These are phyloP conservation scores for Folsomia candida DNA, from an alignment of 2,888 invertebrate species.

Conservation along the genomic window DNA sequence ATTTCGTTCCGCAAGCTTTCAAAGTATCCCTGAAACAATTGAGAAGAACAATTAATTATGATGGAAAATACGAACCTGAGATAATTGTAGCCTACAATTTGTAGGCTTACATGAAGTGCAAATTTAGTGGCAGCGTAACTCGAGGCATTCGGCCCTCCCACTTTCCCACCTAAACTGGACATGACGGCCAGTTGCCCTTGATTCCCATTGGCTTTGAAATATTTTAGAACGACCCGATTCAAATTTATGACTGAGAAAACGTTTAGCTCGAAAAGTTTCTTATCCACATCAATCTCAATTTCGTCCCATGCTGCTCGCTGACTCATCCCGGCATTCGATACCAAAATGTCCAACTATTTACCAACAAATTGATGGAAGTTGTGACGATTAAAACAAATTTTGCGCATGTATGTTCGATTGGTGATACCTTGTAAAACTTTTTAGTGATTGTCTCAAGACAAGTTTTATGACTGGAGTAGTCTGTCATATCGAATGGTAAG, in stretches of 20 bases:
- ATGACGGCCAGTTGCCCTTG: conserved; percentile 71
- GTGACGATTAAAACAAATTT: too few relatives aligned
- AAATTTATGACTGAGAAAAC: conserved; percentile 71
- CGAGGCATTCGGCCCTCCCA: conserved; percentile 66
- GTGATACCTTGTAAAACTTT: conserved; percentile 63
- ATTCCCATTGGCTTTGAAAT: conserved; percentile 60
- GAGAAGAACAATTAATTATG: too few relatives aligned
- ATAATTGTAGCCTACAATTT: too few relatives aligned
- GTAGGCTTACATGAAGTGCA: conserved; percentile 68
- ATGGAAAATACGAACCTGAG: too few relatives aligned
- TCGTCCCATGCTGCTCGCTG: conserved; percentile 72
- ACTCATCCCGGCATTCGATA: conserved; percentile 78
- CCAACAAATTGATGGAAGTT: too few relatives aligned
- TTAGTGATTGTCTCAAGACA: conserved; percentile 64
- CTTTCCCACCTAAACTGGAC: conserved; percentile 71
- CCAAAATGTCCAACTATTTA: conserved; percentile 66
- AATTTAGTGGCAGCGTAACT: conserved; percentile 73
- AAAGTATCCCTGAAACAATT: conserved; percentile 70
- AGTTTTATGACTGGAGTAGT: conserved; percentile 62
- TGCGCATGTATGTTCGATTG: too few relatives aligned
- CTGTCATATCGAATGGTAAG: conserved; percentile 66
- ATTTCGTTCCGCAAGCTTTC: conserved; percentile 64
- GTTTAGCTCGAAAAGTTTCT: conserved; percentile 72
- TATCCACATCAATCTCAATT: conserved; percentile 69
- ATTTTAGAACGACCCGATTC: conserved; percentile 66